Evolutionary conservation across 2,113 vertebrate genomes (phyloP).

Genomic region (Pagrus major): DNA sequence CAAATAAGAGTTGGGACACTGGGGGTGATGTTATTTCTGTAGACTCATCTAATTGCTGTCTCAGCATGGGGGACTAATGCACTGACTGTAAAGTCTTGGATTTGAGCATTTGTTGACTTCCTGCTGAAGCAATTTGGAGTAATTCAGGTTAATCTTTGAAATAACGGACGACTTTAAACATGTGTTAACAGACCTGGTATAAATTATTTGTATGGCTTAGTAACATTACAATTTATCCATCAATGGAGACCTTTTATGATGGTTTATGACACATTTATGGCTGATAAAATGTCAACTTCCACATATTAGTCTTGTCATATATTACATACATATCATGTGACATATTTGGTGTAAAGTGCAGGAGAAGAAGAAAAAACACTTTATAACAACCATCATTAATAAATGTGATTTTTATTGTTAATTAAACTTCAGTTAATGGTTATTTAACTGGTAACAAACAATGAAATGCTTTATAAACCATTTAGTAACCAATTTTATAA

Average conservation of each 20-base stretch:
- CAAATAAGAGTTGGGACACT: background rate
- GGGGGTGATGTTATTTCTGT: background rate
- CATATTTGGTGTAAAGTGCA: no score
- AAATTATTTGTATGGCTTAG: background rate
- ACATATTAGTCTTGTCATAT: background rate
- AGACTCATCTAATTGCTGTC: slow-evolving; percentile 12
- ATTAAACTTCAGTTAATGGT: no score
- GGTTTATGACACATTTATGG: no score
- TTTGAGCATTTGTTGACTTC: slow-evolving; percentile 27
- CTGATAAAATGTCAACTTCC: background rate
- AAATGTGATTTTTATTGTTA: no score
- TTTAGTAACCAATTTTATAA: no score
- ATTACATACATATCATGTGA: background rate
- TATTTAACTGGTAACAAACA: no score
- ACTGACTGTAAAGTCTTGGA: slow-evolving; percentile 24
- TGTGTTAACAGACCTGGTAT: background rate
- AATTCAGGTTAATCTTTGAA: background rate
- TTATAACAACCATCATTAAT: no score
- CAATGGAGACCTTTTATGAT: background rate
- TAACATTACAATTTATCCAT: background rate
- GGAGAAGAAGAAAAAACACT: no score
- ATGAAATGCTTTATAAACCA: no score
- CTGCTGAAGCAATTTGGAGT: background rate
- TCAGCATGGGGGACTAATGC: slow-evolving; percentile 18
- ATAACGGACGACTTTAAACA: background rate